These are phyloP conservation scores for Piscicola geometra DNA, from an alignment of 2,888 invertebrate species.

Conservation along the genomic window DNA sequence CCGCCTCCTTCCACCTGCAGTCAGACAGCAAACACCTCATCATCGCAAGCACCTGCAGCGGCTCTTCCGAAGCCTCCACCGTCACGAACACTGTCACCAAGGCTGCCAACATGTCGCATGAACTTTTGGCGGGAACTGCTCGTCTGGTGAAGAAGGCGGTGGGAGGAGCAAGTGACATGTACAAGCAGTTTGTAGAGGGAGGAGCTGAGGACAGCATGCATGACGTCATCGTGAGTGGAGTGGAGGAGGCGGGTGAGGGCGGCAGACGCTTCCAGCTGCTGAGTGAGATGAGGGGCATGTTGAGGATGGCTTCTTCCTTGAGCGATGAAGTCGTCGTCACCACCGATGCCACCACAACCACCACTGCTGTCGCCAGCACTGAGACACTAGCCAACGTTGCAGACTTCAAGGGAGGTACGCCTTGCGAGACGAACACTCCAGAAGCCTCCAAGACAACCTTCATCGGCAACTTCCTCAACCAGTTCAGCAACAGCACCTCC, in stretches of 20 bases:
- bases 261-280: conserved; percentile 8
- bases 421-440: not conserved
- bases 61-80: not conserved
- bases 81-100: conserved; percentile 18
- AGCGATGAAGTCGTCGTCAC: not conserved
- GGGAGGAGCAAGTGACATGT: conserved; percentile 56
- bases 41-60: not conserved
- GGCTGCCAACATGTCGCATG: conserved; percentile 44
- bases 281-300: not conserved
- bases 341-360: not conserved
- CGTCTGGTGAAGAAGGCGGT: conserved; percentile 49
- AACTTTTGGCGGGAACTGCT: conserved; percentile 45
- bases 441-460: conserved; percentile 9
- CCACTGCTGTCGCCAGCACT: not conserved
- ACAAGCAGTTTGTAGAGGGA: conserved; percentile 66
- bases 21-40: not conserved
- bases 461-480: conserved; percentile 17
- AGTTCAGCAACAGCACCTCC: conserved; percentile 5
- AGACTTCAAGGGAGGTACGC: not conserved
- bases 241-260: conserved; percentile 20
- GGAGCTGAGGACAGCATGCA: conserved; percentile 48
- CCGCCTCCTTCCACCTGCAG: conserved; percentile 13
- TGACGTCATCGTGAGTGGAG: not conserved
- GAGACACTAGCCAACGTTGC: not conserved
- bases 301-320: not conserved